phyloP scores from a whole-genome alignment of 2,888 invertebrate species.

The Metopia argyrocephala region DNA sequence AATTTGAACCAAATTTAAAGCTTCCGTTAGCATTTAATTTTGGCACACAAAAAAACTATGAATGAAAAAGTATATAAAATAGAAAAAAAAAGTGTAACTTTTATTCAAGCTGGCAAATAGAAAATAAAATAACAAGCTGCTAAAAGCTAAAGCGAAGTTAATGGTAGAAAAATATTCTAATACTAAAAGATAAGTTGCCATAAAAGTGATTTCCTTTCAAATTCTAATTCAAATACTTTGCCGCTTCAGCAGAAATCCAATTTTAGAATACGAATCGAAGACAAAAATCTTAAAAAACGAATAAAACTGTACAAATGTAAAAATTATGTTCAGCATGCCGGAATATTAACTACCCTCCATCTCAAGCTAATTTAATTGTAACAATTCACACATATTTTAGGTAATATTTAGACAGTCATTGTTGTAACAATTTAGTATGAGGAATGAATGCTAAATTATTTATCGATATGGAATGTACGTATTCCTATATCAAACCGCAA shows the following conservation, averaged over 20 bases:
- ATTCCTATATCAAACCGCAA: no score
- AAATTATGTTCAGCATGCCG: not conserved
- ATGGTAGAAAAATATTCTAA: conserved; percentile 58
- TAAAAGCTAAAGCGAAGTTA: conserved; percentile 58
- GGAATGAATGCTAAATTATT: no score
- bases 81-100: not conserved
- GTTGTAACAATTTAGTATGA: no score
- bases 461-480: no score
- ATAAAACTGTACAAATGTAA: conserved; percentile 6
- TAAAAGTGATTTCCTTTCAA: conserved; percentile 63
- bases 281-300: conserved; percentile 12
- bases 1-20: conserved; percentile 48
- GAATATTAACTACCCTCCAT: no score
- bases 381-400: no score
- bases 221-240: conserved; percentile 65
- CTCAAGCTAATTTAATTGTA: no score
- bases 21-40: conserved; percentile 58
- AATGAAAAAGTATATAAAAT: not conserved
- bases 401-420: no score
- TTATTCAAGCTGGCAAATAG: conserved; percentile 8
- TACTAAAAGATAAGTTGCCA: conserved; percentile 63
- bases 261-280: conserved; percentile 57
- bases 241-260: conserved; percentile 64
- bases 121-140: conserved; percentile 41
- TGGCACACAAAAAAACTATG: conserved; percentile 27